A percentile compares a stretch with the other conserved stretches of the same genome.
phyloP scores from a whole-genome alignment of 2,888 invertebrate genomes.

The Dryobotodes eremita region DNA sequence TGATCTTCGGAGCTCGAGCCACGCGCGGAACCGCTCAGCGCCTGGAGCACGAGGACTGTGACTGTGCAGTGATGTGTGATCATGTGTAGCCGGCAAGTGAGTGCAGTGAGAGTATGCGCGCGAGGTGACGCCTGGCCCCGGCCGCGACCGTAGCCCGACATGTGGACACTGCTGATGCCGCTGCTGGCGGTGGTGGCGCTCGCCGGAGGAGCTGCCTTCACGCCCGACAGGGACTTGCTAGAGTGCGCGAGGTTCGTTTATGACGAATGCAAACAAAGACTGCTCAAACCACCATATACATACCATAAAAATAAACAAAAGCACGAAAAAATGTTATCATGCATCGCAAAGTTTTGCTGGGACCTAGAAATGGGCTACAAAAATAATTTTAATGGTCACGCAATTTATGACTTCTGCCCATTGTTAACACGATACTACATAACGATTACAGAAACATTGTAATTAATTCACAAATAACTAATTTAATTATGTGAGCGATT shows the following conservation, averaged over 20 bases:
- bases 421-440: slow-evolving; percentile 52
- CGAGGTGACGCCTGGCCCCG: slow-evolving; percentile 79
- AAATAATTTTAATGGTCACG: slow-evolving; percentile 87
- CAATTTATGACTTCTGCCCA: slow-evolving; percentile 71
- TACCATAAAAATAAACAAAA: slow-evolving; percentile 41
- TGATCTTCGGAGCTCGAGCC: slow-evolving; percentile 84
- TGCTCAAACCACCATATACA: slow-evolving; percentile 13
- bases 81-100: slow-evolving; percentile 84
- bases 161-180: slow-evolving; percentile 84
- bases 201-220: slow-evolving; percentile 83
- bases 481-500: slow-evolving; percentile 49
- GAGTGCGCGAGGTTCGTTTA: slow-evolving; percentile 89
- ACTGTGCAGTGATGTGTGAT: slow-evolving; percentile 86
- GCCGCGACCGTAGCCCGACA: slow-evolving; percentile 83
- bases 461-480: slow-evolving; percentile 49
- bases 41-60: slow-evolving; percentile 65
- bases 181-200: slow-evolving; percentile 82
- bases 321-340: slow-evolving; percentile 43
- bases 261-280: slow-evolving; percentile 27
- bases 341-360: slow-evolving; percentile 71
- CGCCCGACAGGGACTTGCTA: slow-evolving; percentile 85
- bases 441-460: slow-evolving; percentile 40
- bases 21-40: slow-evolving; percentile 67
- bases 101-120: slow-evolving; percentile 83
- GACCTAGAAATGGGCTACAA: slow-evolving; percentile 84